phyloP scores from a whole-genome alignment of 2,797 vertebrate genomes.

The Onychomys arenicola region DNA sequence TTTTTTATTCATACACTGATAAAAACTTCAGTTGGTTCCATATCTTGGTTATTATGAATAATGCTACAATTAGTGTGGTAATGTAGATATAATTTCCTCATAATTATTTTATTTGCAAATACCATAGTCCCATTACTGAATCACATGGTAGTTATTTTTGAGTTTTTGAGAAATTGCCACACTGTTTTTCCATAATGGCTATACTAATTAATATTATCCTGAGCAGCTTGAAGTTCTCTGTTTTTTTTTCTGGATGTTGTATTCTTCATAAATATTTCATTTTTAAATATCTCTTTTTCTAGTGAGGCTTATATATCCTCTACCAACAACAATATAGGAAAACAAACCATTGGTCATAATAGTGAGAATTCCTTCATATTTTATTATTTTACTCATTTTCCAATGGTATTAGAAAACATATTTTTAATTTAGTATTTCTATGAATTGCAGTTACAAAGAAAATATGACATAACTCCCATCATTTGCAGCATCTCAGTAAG shows the following conservation, averaged over 20 bases:
- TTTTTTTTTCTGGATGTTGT: neutral
- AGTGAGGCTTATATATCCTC: neutral
- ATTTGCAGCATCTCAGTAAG: neutral
- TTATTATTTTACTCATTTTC: neutral
- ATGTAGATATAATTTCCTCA: neutral
- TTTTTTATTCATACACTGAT: neutral
- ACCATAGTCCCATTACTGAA: neutral
- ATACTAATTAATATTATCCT: neutral
- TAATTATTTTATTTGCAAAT: neutral
- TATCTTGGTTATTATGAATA: neutral
- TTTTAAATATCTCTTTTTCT: neutral
- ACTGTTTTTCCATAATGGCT: neutral
- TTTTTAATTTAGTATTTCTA: neutral
- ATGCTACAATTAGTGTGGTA: neutral
- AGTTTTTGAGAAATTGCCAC: neutral
- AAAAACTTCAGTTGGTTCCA: neutral
- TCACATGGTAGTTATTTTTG: neutral
- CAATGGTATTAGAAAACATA: neutral
- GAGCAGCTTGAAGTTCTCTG: neutral
- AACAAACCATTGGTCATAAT: neutral
- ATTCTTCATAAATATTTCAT: constrained; percentile 6
- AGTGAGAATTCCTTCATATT: neutral
- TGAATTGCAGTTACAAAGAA: neutral
- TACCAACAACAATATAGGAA: neutral
- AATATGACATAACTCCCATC: neutral